phyloP scores from a whole-genome alignment of 2,888 invertebrate species.

The Amphimallon solstitiale region DNA sequence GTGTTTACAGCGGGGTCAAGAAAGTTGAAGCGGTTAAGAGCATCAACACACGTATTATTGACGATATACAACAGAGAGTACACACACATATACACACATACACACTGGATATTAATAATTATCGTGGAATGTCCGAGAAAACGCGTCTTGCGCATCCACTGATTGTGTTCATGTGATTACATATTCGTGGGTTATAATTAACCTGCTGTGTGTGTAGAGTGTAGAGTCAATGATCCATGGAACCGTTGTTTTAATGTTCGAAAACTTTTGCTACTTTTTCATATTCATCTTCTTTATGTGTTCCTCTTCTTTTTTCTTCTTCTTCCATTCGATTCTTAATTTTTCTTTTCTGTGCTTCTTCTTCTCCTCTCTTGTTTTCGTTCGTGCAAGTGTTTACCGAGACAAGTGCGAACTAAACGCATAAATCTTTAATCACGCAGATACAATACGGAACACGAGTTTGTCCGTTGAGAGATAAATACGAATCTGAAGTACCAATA shows the following conservation, averaged over 20 bases:
- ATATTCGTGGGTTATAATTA: slow-evolving; percentile 64
- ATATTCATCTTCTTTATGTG: slow-evolving; percentile 30
- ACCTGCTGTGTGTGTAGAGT: slow-evolving; percentile 52
- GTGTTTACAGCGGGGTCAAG: slow-evolving; percentile 47
- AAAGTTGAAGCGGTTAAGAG: slow-evolving; percentile 44
- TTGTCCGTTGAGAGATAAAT: background rate
- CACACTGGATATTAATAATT: slow-evolving; percentile 53
- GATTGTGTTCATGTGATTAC: slow-evolving; percentile 64
- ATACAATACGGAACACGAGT: slow-evolving; percentile 25
- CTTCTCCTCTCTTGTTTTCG: background rate
- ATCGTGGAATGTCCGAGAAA: slow-evolving; percentile 53
- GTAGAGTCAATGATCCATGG: slow-evolving; percentile 59
- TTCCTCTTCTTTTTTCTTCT: slow-evolving; percentile 3
- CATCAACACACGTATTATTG: slow-evolving; percentile 31
- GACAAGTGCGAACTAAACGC: slow-evolving; percentile 24
- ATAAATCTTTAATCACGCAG: slow-evolving; percentile 30
- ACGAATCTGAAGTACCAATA: no score
- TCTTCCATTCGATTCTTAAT: slow-evolving; percentile 1
- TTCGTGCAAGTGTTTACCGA: slow-evolving; percentile 20
- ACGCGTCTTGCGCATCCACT: slow-evolving; percentile 56
- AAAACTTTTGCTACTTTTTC: slow-evolving; percentile 44
- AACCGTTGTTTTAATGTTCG: slow-evolving; percentile 49
- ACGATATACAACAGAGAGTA: background rate
- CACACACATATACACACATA: slow-evolving; percentile 15
- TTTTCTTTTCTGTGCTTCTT: slow-evolving; percentile 13